phyloP scores from a whole-genome alignment of 2,797 vertebrate genomes.

The Vireo griseus region DNA sequence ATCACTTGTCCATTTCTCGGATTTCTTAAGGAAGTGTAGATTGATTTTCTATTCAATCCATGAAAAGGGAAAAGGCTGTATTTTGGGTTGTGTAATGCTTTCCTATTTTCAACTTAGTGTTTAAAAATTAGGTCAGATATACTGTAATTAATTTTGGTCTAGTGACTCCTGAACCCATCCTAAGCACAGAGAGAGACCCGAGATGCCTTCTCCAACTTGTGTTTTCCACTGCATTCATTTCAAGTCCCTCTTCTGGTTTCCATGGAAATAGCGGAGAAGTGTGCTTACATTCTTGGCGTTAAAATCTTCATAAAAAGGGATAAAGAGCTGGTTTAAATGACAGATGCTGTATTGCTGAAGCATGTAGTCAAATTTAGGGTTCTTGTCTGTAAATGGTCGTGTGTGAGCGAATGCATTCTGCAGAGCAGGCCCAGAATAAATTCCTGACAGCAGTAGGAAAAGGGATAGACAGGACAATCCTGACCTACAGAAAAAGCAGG shows the following conservation, averaged over 20 bases:
- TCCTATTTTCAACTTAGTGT: not conserved
- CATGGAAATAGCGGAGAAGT: constrained; percentile 66
- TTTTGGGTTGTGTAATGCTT: not conserved
- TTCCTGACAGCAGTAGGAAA: not conserved
- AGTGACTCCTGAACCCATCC: not conserved
- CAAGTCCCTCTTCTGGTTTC: constrained; percentile 59
- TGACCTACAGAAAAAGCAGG: not conserved
- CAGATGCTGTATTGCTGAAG: constrained; percentile 53
- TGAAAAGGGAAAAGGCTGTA: not conserved
- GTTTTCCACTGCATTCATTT: constrained; percentile 33
- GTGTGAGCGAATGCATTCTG: not conserved
- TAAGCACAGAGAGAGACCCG: not conserved
- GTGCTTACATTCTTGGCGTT: constrained; percentile 50
- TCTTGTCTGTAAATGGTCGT: not conserved
- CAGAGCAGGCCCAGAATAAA: not conserved
- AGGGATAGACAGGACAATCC: not conserved
- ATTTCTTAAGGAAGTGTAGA: not conserved
- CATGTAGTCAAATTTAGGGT: constrained; percentile 3
- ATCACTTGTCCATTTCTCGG: not conserved
- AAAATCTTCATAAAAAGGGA: constrained; percentile 64
- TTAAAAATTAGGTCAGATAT: not conserved
- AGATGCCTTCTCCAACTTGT: constrained; percentile 11
- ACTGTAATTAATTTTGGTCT: not conserved
- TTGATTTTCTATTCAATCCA: not conserved
- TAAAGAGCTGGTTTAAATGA: constrained; percentile 51